Conservation (phyloP, 2,888 invertebrate genomes). For the Leucoptera coffeella region DNA sequence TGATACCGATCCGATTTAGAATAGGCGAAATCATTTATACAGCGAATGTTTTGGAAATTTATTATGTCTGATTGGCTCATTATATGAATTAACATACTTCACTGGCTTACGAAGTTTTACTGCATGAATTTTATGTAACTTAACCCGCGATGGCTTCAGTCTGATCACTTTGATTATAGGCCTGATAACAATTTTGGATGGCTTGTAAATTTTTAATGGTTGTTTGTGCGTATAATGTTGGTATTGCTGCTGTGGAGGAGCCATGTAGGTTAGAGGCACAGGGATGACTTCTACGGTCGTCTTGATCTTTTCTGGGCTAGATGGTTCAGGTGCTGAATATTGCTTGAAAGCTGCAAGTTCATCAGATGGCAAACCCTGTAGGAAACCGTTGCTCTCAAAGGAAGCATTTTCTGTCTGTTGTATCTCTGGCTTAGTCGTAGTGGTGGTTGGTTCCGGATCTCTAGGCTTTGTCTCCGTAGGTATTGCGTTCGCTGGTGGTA, state of each 20-base stretch:
- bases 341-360: slow-evolving; percentile 24
- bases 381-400: slow-evolving; percentile 26
- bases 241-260: slow-evolving; percentile 20
- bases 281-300: slow-evolving; percentile 35
- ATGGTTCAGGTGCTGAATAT: slow-evolving; percentile 13
- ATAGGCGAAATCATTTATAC: too few relatives aligned
- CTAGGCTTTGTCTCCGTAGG: slow-evolving; percentile 13
- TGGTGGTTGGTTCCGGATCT: slow-evolving; percentile 14
- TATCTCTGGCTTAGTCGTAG: slow-evolving; percentile 11
- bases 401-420: slow-evolving; percentile 9
- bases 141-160: too few relatives aligned
- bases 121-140: too few relatives aligned
- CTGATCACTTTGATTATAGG: too few relatives aligned
- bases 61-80: too few relatives aligned
- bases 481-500: slow-evolving; percentile 14
- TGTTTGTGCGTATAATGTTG: too few relatives aligned
- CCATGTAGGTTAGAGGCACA: slow-evolving; percentile 33
- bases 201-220: too few relatives aligned
- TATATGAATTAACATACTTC: too few relatives aligned
- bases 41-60: too few relatives aligned
- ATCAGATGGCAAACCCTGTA: slow-evolving; percentile 27
- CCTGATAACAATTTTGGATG: too few relatives aligned
- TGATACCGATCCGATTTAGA: too few relatives aligned
- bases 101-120: too few relatives aligned
- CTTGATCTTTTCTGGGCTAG: slow-evolving; percentile 18